phyloP scores from a whole-genome alignment of 2,113 vertebrate species.

The Silurus meridionalis region DNA sequence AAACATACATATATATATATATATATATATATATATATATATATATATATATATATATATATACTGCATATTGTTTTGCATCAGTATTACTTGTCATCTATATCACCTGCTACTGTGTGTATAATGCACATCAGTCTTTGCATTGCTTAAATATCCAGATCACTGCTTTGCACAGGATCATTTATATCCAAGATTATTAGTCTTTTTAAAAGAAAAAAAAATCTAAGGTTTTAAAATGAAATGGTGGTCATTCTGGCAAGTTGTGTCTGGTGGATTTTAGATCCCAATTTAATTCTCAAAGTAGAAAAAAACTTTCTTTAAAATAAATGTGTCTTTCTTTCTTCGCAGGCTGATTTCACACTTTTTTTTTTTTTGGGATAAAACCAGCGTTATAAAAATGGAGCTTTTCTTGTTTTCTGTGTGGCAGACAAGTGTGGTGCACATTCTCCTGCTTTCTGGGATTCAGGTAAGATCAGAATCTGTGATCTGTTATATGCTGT shows the following conservation, averaged over 20 bases:
- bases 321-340: not conserved
- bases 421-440: constrained; percentile 66
- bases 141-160: not conserved
- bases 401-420: constrained; percentile 51
- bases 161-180: not conserved
- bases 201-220: too few relatives aligned
- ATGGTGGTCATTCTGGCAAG: not conserved
- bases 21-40: too few relatives aligned
- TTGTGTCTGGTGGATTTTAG: not conserved
- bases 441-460: constrained; percentile 57
- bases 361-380: constrained; percentile 33
- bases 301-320: not conserved
- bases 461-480: constrained; percentile 68
- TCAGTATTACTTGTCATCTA: not conserved
- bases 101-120: not conserved
- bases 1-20: not conserved
- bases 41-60: not conserved
- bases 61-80: too few relatives aligned
- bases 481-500: not conserved
- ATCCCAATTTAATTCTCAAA: not conserved
- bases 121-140: not conserved
- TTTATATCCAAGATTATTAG: not conserved
- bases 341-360: constrained; percentile 38
- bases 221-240: too few relatives aligned
- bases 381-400: constrained; percentile 53